A percentile compares a stretch with the other conserved stretches of the same genome.
phyloP scores from a whole-genome alignment of 2,888 invertebrate species.

The Creontiades dilutus region DNA sequence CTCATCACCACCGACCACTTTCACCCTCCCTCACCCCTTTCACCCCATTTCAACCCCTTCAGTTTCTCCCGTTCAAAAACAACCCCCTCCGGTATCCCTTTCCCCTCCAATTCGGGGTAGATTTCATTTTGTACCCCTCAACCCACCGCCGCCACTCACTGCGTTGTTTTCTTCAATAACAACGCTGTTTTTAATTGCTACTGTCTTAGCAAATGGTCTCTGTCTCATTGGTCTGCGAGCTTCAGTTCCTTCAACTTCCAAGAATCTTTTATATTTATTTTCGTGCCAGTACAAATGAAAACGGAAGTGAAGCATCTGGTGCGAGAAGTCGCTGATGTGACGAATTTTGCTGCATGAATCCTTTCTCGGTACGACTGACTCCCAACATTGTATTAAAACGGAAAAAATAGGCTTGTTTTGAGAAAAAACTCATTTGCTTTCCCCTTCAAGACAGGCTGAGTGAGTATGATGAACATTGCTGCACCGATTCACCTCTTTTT shows the following conservation, averaged over 20 bases:
- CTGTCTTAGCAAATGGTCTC: conserved; percentile 56
- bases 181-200: conserved; percentile 63
- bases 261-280: neutral
- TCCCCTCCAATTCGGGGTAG: conserved; percentile 7
- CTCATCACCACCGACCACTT: conserved; percentile 37
- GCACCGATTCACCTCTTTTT: no score
- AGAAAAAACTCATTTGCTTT: no score
- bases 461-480: no score
- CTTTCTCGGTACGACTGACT: no score
- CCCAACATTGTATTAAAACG: no score
- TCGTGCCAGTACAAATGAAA: no score
- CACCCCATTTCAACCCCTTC: conserved; percentile 9
- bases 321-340: no score
- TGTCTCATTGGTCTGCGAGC: neutral
- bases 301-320: no score
- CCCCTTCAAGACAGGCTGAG: no score
- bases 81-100: conserved; percentile 25
- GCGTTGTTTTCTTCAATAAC: conserved; percentile 65
- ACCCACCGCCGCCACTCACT: neutral
- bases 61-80: conserved; percentile 66
- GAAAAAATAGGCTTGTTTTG: no score
- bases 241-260: neutral
- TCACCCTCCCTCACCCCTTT: conserved; percentile 26
- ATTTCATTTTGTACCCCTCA: conserved; percentile 51
- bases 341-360: no score